Evolutionary conservation across 2,888 invertebrate genomes (phyloP), one percentile per base, ranked within the genome.

Genomic region (Dorcus parallelipipedus): DNA sequence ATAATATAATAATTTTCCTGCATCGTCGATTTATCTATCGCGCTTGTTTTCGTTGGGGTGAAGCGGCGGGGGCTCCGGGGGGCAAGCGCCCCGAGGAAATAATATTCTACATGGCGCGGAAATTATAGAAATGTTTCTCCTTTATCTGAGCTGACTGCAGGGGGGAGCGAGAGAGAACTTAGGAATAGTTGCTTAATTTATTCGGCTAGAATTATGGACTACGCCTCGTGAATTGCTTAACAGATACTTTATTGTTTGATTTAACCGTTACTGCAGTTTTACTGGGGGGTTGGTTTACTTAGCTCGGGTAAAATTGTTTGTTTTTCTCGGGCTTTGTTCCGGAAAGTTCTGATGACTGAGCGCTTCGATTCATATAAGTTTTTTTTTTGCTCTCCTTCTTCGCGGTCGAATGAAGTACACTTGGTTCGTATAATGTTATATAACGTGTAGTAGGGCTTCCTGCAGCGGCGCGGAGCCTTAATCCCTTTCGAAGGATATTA

Each of bases 41-140:
- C 20, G 7, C 23, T 45, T 45, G 45, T 45, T 45, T 45, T 23
- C n/a, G 20, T 45, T 33, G 26, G 17, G 9, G 14, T 3, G n/a
- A 9, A 45, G 33, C 14, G 48, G 14, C 33, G 9, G 33, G 9
- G 49, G 14, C 20, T 20, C 20, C 2, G 3, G 20, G 20, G 20
- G 20, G 20, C 20, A 20, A 3, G 20, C 23, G 45, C 38, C 49
- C 55, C 42, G 49, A 62, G 62, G 62, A 59, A 59, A 62, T 62
- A 62, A 59, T 62, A 59, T 62, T 60, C 60, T 60, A 54, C 66
- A 68, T 68, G 65, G 65, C 63, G 65, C 69, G 70, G 69, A 71
- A 70, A 69, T 68, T 70, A 69, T 70, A 67, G 69, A 68, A 68
- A 69, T 67, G 69, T 69, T 67, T 65, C 68, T 63, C 64, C 65